Evolutionary conservation across 2,888 invertebrate genomes (phyloP).

Genomic region (Melieria picta): DNA sequence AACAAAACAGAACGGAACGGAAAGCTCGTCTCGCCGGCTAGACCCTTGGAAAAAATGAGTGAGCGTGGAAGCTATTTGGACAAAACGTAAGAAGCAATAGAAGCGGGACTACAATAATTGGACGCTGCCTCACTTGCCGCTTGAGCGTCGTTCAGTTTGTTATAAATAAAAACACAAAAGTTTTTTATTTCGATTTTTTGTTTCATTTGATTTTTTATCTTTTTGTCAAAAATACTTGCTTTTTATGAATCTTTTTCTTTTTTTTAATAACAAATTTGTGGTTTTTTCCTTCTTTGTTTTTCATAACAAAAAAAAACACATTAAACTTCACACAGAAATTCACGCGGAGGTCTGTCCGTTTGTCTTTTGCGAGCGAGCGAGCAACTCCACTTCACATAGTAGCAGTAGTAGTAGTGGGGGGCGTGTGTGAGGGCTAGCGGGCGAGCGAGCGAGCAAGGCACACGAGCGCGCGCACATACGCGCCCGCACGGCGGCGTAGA

Average conservation of each 20-base stretch:
- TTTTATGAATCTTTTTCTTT: constrained; percentile 13
- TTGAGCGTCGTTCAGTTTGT: no score
- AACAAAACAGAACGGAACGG: no score
- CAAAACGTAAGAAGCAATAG: no score
- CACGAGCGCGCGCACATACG: constrained; percentile 23
- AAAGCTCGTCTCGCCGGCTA: no score
- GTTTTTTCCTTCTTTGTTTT: constrained; percentile 18
- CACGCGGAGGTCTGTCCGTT: constrained; percentile 6
- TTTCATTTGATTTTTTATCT: constrained; percentile 36
- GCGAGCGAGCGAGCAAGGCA: constrained; percentile 21
- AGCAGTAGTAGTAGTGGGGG: constrained; percentile 11
- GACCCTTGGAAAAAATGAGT: no score
- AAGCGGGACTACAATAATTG: no score
- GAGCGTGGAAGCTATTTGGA: no score
- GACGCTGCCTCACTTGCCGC: no score
- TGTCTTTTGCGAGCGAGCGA: constrained; percentile 31
- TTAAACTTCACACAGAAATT: constrained; percentile 14
- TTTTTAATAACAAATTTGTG: constrained; percentile 40
- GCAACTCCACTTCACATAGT: constrained; percentile 26
- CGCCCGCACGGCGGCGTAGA: constrained; percentile 10
- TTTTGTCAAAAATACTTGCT: constrained; percentile 12
- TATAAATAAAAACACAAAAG: no score
- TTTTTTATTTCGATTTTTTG: constrained; percentile 19
- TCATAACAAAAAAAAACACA: constrained; percentile 22
- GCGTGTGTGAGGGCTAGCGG: constrained; percentile 7